A percentile compares a stretch with the other conserved stretches of the same genome.
Conservation (phyloP, 37 sponge, comb jelly and placozoan species). For the Dysidea cf. avara region DNA sequence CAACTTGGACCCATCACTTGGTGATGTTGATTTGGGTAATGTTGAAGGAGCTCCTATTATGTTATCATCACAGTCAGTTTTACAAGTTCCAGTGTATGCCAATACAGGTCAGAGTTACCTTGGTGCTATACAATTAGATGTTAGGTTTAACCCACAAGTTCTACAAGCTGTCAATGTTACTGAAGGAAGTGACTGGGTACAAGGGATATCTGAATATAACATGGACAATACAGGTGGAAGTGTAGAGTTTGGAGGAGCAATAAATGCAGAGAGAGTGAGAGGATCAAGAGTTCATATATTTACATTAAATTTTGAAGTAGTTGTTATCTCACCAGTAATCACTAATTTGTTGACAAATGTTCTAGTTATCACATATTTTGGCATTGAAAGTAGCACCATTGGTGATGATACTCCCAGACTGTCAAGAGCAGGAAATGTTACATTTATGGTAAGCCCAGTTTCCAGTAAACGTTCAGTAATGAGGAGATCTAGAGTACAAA, state of each 20-base stretch:
- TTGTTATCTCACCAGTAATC: background rate
- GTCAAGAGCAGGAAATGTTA: constrained; percentile 38
- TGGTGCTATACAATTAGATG: constrained; percentile 42
- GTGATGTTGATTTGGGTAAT: constrained; percentile 71
- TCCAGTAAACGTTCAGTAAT: constrained; percentile 16
- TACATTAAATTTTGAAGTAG: constrained; percentile 9
- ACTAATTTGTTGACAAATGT: constrained; percentile 7
- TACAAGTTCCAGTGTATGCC: constrained; percentile 43
- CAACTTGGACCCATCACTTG: constrained; percentile 70
- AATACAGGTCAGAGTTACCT: constrained; percentile 49
- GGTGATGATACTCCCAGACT: constrained; percentile 52
- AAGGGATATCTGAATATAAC: constrained; percentile 18
- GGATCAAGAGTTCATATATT: constrained; percentile 45
- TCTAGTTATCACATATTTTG: constrained; percentile 26
- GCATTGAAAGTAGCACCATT: constrained; percentile 34
- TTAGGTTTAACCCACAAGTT: constrained; percentile 35
- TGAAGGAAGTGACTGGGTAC: constrained; percentile 27
- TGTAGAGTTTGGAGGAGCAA: constrained; percentile 36
- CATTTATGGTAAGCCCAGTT: background rate
- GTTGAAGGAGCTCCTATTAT: constrained; percentile 23
- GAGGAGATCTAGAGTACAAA: no score
- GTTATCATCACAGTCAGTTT: background rate
- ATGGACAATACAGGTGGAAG: constrained; percentile 27
- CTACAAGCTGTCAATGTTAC: constrained; percentile 4
- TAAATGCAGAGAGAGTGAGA: constrained; percentile 1